These are phyloP conservation scores for Napeogenes sylphis DNA, from an alignment of 2,888 invertebrate species.

Conservation along the genomic window DNA sequence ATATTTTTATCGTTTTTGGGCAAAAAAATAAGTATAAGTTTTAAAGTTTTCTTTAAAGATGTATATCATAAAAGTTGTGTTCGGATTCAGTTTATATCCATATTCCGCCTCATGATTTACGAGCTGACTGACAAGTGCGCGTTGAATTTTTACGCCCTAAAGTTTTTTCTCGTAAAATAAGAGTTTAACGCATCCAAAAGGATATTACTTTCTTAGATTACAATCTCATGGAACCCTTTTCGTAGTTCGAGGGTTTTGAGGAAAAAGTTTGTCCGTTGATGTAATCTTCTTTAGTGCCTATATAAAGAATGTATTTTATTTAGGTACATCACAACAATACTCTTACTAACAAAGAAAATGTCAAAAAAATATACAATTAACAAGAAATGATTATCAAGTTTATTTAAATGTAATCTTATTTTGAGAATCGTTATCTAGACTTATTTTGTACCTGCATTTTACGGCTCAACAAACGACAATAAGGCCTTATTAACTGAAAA, in stretches of 20 bases:
- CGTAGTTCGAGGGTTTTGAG: constrained; percentile 22
- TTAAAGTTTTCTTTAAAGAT: too few relatives aligned
- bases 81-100: not conserved
- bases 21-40: too few relatives aligned
- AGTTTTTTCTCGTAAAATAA: constrained; percentile 32
- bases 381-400: not conserved
- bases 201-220: constrained; percentile 65
- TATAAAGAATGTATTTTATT: constrained; percentile 1
- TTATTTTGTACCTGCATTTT: constrained; percentile 11
- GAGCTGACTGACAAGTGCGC: constrained; percentile 38
- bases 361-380: too few relatives aligned
- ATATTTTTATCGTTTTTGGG: too few relatives aligned
- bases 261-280: constrained; percentile 17
- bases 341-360: not conserved
- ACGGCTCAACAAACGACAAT: constrained; percentile 6
- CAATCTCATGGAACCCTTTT: constrained; percentile 45
- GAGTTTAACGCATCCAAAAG: constrained; percentile 47
- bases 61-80: too few relatives aligned
- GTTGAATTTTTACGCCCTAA: constrained; percentile 42
- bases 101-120: constrained; percentile 46
- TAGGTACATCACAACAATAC: not conserved
- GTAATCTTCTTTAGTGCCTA: constrained; percentile 9
- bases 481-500: constrained; percentile 25
- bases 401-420: not conserved
- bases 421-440: not conserved